Evolutionary conservation across 2,113 vertebrate species (phyloP).

Genomic region (Colius striatus): DNA sequence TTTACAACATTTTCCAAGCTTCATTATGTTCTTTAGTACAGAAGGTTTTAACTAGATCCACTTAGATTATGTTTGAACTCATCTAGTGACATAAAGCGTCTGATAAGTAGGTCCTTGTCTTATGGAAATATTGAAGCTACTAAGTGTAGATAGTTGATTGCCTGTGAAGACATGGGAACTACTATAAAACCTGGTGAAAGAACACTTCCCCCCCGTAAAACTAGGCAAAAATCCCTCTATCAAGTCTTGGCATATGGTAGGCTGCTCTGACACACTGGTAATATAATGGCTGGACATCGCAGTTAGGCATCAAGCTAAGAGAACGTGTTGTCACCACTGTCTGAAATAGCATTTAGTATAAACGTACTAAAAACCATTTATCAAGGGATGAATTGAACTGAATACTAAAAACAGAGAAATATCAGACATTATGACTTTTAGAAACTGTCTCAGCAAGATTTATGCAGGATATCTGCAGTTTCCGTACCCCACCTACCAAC

Average conservation of each 20-base stretch:
- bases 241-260: background rate
- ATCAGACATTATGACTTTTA: no score
- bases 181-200: background rate
- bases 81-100: background rate
- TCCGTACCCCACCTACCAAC: background rate
- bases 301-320: background rate
- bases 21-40: background rate
- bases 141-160: background rate
- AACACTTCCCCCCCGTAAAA: rapidly evolving
- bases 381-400: background rate
- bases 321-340: background rate
- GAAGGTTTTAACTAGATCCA: background rate
- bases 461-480: background rate
- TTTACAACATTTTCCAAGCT: background rate
- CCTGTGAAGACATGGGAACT: background rate
- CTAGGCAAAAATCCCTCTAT: background rate
- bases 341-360: background rate
- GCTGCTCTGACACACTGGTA: background rate
- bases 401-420: background rate
- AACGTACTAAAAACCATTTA: background rate
- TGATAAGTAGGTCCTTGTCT: background rate
- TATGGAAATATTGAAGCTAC: background rate
- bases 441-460: no score
- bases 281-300: background rate
- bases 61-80: background rate